These are phyloP conservation scores for Trissoscelio sp. DNA, from an alignment of 2,888 invertebrate genomes.

Conservation along the genomic window DNA sequence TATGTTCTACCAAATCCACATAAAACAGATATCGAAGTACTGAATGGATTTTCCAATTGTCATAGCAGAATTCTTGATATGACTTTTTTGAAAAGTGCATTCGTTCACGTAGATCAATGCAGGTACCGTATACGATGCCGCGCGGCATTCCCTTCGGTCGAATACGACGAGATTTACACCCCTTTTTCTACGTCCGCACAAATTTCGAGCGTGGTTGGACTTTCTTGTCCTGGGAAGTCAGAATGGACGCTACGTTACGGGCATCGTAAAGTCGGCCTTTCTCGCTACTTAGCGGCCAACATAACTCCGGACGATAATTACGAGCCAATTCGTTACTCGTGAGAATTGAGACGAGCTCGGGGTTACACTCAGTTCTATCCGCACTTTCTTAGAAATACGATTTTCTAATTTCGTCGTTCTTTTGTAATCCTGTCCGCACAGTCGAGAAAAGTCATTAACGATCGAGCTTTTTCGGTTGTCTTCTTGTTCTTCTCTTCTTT, in stretches of 20 bases:
- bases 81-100: constrained; percentile 19
- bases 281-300: constrained; percentile 48
- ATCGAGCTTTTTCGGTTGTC: constrained; percentile 13
- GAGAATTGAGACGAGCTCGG: constrained; percentile 48
- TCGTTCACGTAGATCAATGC: constrained; percentile 36
- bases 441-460: constrained; percentile 17
- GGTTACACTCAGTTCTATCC: constrained; percentile 13
- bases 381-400: constrained; percentile 52
- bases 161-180: constrained; percentile 58
- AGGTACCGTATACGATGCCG: constrained; percentile 34
- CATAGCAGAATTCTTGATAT: constrained; percentile 12
- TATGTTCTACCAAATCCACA: no score
- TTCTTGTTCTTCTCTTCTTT: not conserved
- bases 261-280: constrained; percentile 45
- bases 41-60: constrained; percentile 19
- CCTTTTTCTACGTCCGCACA: constrained; percentile 53
- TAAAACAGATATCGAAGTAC: no score
- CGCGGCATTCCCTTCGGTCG: constrained; percentile 42
- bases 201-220: constrained; percentile 47
- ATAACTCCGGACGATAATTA: constrained; percentile 60
- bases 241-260: constrained; percentile 51
- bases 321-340: constrained; percentile 51
- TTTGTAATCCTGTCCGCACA: not conserved
- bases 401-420: constrained; percentile 48
- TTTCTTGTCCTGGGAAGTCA: constrained; percentile 48